Evolutionary conservation across 1,140 invertebrate genomes (phyloP).

Genomic region (Zeugodacus cucurbitae): DNA sequence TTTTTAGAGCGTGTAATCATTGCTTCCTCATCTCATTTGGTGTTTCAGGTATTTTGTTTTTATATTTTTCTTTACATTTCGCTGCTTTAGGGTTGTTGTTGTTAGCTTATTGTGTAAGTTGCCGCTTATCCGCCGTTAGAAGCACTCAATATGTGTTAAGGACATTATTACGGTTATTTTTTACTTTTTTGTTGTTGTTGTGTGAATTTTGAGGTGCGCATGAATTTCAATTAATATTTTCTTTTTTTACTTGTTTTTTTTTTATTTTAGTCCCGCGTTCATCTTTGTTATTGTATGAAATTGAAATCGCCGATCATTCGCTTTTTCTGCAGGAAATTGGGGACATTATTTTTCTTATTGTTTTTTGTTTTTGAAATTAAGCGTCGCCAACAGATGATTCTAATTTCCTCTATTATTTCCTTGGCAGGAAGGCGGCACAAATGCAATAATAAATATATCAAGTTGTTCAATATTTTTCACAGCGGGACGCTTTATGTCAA

Average conservation of each 20-base stretch:
- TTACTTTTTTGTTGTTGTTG: not conserved
- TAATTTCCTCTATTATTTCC: constrained; percentile 4
- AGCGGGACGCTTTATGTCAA: constrained; percentile 3
- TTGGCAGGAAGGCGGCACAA: not conserved
- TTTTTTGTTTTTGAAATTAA: not conserved
- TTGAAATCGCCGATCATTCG: not conserved
- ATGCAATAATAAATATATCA: not conserved
- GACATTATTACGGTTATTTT: not conserved
- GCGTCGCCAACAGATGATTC: not conserved
- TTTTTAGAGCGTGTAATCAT: constrained; percentile 24
- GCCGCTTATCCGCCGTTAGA: constrained; percentile 1
- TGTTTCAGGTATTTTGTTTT: not conserved
- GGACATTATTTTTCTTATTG: not conserved
- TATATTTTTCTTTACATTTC: not conserved
- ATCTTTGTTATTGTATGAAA: not conserved
- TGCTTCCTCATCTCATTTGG: constrained; percentile 7
- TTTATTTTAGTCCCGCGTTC: not conserved
- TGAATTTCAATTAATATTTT: constrained; percentile 24
- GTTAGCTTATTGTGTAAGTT: constrained; percentile 20
- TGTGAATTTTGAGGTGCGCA: not conserved
- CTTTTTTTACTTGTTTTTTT: not conserved
- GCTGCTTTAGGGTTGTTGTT: not conserved
- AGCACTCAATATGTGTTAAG: constrained; percentile 26
- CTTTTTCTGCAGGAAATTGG: constrained; percentile 2
- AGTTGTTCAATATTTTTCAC: constrained; percentile 1